Conservation (phyloP, 1,140 invertebrate genomes). For the Leptopilina boulardi region DNA sequence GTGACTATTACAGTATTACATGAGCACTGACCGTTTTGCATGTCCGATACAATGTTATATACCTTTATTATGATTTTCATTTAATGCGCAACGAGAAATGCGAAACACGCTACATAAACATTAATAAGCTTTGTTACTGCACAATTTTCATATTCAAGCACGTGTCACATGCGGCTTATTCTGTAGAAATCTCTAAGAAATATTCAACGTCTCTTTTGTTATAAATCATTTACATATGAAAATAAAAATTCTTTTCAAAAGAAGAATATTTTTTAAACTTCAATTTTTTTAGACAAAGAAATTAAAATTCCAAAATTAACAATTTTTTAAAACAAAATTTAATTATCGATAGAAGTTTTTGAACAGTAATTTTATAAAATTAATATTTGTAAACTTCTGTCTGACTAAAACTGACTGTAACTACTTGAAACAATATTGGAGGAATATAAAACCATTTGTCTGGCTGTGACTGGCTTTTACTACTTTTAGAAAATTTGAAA, state of each 20-base stretch:
- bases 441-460: too few species aligned
- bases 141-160: slow-evolving; percentile 5
- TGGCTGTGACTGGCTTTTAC: too few species aligned
- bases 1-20: neutral
- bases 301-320: too few species aligned
- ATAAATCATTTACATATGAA: neutral
- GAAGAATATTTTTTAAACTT: neutral
- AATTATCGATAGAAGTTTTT: too few species aligned
- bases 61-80: neutral
- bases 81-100: neutral
- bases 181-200: neutral
- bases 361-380: too few species aligned
- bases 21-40: neutral
- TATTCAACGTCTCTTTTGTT: neutral
- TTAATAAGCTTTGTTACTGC: slow-evolving; percentile 12
- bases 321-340: too few species aligned
- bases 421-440: too few species aligned
- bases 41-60: neutral
- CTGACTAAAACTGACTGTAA: too few species aligned
- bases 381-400: too few species aligned
- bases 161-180: neutral
- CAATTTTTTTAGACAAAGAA: too few species aligned
- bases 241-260: neutral
- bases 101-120: slow-evolving; percentile 21
- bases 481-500: too few species aligned